Conservation (phyloP, 2,113 vertebrate species). For the Osmerus mordax region DNA sequence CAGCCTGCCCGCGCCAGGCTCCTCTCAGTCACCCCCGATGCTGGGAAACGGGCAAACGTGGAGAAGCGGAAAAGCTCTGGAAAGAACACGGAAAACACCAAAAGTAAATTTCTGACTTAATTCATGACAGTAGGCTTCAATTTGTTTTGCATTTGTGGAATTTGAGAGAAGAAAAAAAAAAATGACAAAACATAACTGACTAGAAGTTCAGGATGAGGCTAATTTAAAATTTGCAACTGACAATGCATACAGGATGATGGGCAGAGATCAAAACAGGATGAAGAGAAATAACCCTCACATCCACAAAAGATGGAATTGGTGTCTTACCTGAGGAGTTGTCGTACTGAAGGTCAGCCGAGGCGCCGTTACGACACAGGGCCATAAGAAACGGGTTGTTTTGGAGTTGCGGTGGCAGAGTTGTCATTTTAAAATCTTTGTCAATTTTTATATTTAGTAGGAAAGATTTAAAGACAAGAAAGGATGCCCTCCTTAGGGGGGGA, state of each 20-base stretch:
- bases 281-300: neutral
- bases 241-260: neutral
- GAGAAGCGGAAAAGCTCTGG: slow-evolving; percentile 92
- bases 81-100: slow-evolving; percentile 23
- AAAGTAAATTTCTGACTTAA: neutral
- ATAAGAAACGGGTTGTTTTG: slow-evolving; percentile 77
- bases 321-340: slow-evolving; percentile 79
- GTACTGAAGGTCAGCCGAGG: slow-evolving; percentile 80
- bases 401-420: slow-evolving; percentile 68
- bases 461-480: slow-evolving; percentile 51
- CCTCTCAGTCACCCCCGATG: slow-evolving; percentile 78
- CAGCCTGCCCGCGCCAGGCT: slow-evolving; percentile 92
- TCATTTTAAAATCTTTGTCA: slow-evolving; percentile 67
- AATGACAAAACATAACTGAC: neutral
- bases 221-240: neutral
- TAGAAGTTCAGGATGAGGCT: neutral
- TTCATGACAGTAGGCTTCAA: neutral
- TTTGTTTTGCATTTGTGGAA: neutral
- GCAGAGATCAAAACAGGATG: neutral
- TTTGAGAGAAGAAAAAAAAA: neutral
- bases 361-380: slow-evolving; percentile 73
- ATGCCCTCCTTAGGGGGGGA: slow-evolving; percentile 85
- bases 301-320: neutral
- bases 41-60: slow-evolving; percentile 83
- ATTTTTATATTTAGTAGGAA: slow-evolving; percentile 22